Evolutionary conservation across 1,140 invertebrate species (phyloP).

Genomic region (Sitobion miscanthi): DNA sequence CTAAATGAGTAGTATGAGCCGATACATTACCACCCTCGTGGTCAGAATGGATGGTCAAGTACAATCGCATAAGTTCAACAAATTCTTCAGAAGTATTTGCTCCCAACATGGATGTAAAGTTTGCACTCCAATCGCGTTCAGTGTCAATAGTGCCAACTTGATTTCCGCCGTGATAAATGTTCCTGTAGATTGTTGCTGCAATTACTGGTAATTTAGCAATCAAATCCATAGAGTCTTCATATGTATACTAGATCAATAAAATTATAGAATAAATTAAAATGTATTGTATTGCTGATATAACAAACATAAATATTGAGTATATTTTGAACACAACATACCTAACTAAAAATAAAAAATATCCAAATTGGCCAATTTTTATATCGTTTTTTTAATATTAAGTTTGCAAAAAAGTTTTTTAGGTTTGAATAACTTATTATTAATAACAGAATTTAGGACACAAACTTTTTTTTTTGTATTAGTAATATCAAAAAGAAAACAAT

Average conservation of each 20-base stretch:
- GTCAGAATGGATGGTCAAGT: slow-evolving; percentile 94
- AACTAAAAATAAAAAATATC: too few relatives aligned
- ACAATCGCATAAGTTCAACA: slow-evolving; percentile 91
- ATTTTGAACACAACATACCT: background rate
- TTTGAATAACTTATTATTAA: too few relatives aligned
- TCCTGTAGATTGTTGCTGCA: slow-evolving; percentile 93
- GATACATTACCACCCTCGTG: slow-evolving; percentile 96
- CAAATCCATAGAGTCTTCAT: slow-evolving; percentile 95
- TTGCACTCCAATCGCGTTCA: slow-evolving; percentile 91
- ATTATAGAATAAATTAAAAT: background rate
- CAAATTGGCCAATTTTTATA: too few relatives aligned
- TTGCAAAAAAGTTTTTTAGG: too few relatives aligned
- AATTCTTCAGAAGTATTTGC: slow-evolving; percentile 81
- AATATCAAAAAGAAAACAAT: too few relatives aligned
- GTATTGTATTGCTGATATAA: background rate
- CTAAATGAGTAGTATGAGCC: slow-evolving; percentile 93
- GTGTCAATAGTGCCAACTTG: slow-evolving; percentile 86
- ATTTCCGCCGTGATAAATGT: slow-evolving; percentile 84
- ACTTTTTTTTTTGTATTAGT: too few relatives aligned
- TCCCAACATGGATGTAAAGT: slow-evolving; percentile 92
- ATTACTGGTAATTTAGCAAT: slow-evolving; percentile 95
- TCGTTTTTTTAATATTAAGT: too few relatives aligned
- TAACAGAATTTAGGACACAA: too few relatives aligned
- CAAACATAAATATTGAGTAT: background rate
- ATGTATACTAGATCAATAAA: slow-evolving; percentile 67